Evolutionary conservation across 2,888 invertebrate genomes (phyloP).

Genomic region (Iselma pallidipennis): DNA sequence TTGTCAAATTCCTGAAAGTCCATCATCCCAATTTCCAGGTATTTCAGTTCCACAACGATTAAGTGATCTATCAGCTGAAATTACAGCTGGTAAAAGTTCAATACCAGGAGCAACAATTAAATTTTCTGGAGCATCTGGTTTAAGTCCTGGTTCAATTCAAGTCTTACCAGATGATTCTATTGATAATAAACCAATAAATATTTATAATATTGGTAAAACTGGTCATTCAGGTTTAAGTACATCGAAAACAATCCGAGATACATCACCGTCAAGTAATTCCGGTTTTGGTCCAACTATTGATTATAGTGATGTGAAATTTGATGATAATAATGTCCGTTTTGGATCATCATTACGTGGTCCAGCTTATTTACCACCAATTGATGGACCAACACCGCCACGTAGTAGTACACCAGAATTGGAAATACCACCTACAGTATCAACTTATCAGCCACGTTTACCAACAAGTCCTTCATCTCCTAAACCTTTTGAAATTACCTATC

Average conservation of each 20-base stretch:
- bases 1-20: slow-evolving; percentile 31
- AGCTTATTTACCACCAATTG: slow-evolving; percentile 52
- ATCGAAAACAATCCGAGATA: slow-evolving; percentile 47
- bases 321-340: slow-evolving; percentile 46
- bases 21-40: not conserved
- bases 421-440: slow-evolving; percentile 18
- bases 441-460: slow-evolving; percentile 31
- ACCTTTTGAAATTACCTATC: slow-evolving; percentile 23
- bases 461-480: slow-evolving; percentile 8
- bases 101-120: slow-evolving; percentile 41
- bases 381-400: slow-evolving; percentile 31
- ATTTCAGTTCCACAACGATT: not conserved
- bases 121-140: slow-evolving; percentile 38
- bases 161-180: slow-evolving; percentile 35
- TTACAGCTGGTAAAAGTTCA: slow-evolving; percentile 46
- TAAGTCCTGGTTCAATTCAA: slow-evolving; percentile 45
- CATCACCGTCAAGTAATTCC: slow-evolving; percentile 31
- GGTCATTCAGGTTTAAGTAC: slow-evolving; percentile 42
- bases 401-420: slow-evolving; percentile 24
- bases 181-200: slow-evolving; percentile 37
- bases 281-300: slow-evolving; percentile 47
- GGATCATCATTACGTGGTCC: slow-evolving; percentile 50
- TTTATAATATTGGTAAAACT: slow-evolving; percentile 45
- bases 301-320: slow-evolving; percentile 47
- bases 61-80: slow-evolving; percentile 17